Conservation (phyloP, 1,140 invertebrate genomes). For the Probaryconus sp. region DNA sequence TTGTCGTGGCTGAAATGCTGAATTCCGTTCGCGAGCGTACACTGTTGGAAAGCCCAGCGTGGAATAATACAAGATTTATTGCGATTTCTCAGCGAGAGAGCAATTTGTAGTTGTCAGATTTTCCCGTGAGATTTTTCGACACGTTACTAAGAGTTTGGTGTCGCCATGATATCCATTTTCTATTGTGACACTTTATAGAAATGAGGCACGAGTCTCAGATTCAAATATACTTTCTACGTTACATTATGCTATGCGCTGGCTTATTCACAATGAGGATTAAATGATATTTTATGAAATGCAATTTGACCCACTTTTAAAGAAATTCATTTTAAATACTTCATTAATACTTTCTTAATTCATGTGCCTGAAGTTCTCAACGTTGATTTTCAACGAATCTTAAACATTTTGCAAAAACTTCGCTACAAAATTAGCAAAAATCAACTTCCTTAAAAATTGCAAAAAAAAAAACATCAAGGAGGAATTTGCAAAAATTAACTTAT, state of each 20-base stretch:
- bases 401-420: too few relatives aligned
- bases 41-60: constrained; percentile 39
- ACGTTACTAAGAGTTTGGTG: constrained; percentile 16
- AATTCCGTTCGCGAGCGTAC: too few relatives aligned
- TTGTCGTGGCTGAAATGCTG: too few relatives aligned
- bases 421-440: too few relatives aligned
- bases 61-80: constrained; percentile 62
- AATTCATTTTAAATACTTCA: too few relatives aligned
- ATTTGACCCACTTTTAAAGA: constrained; percentile 30
- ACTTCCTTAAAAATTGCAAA: too few relatives aligned
- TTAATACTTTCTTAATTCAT: too few relatives aligned
- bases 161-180: constrained; percentile 53
- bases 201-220: constrained; percentile 28
- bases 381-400: too few relatives aligned
- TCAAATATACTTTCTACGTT: constrained; percentile 46
- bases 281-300: constrained; percentile 36
- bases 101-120: constrained; percentile 62
- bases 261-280: constrained; percentile 22
- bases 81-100: constrained; percentile 55
- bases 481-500: too few relatives aligned
- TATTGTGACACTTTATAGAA: constrained; percentile 54
- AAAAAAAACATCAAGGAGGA: too few relatives aligned
- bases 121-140: constrained; percentile 52
- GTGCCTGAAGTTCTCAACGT: too few relatives aligned
- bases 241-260: constrained; percentile 2